phyloP scores from a whole-genome alignment of 2,888 invertebrate species.

The Saturnia japonica region DNA sequence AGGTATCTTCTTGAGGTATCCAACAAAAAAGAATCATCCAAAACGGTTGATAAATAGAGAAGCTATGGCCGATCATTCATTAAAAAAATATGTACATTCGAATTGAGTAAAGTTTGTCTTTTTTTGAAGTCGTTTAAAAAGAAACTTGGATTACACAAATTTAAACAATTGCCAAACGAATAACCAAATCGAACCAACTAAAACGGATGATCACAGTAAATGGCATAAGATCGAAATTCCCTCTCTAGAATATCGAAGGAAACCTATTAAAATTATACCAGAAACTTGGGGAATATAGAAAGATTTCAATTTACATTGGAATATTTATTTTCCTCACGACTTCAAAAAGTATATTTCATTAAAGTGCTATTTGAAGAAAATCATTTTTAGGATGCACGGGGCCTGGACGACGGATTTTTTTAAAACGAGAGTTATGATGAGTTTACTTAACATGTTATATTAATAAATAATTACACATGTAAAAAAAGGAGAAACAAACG shows the following conservation, averaged over 20 bases:
- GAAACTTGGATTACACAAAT: no score
- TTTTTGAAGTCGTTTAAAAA: no score
- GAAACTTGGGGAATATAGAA: background rate
- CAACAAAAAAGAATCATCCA: no score
- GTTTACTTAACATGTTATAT: no score
- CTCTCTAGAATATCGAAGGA: background rate
- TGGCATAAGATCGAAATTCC: background rate
- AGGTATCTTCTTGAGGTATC: no score
- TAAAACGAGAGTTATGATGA: background rate
- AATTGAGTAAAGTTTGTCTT: no score
- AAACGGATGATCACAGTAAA: background rate
- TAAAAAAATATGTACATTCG: no score
- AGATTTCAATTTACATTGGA: background rate
- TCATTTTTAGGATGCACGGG: background rate
- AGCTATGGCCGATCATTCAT: no score
- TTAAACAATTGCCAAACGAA: background rate
- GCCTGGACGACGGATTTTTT: background rate
- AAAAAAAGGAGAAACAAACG: no score
- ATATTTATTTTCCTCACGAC: background rate
- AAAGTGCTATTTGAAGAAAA: background rate
- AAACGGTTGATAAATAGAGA: no score
- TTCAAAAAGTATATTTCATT: background rate
- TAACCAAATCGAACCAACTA: background rate
- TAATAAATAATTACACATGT: no score
- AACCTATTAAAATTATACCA: background rate